phyloP scores from a whole-genome alignment of 2,797 vertebrate genomes.

The Gymnopithys bicolor region DNA sequence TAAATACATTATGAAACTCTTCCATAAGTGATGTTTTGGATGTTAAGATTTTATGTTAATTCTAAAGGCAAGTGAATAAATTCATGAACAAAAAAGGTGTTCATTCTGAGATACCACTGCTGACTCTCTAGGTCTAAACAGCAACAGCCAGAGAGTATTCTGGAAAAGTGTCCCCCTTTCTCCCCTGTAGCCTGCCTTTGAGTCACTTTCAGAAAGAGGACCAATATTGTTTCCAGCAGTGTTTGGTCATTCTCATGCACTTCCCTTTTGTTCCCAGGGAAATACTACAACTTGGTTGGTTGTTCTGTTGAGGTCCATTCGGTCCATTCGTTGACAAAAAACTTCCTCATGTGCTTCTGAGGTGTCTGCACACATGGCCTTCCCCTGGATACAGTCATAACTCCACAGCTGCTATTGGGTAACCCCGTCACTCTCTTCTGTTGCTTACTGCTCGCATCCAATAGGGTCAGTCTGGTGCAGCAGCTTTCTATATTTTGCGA shows the following conservation, averaged over 20 bases:
- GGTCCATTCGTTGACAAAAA: background rate
- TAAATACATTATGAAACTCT: background rate
- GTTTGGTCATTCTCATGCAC: background rate
- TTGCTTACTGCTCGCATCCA: slow-evolving; percentile 55
- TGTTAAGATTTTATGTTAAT: background rate
- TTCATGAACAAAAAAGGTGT: background rate
- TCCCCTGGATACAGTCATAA: slow-evolving; percentile 28
- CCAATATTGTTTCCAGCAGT: background rate
- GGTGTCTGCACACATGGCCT: background rate
- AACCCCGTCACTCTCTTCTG: background rate
- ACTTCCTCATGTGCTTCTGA: background rate
- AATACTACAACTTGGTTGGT: background rate
- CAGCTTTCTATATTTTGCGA: slow-evolving; percentile 52
- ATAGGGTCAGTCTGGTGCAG: slow-evolving; percentile 43
- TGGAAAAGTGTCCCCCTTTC: background rate
- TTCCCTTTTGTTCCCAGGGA: background rate
- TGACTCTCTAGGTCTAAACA: background rate
- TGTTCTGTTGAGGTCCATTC: background rate
- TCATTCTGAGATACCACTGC: background rate
- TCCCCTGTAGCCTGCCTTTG: background rate
- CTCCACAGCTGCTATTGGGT: slow-evolving; percentile 37
- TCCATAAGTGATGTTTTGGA: background rate
- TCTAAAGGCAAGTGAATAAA: background rate
- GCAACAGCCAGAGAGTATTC: background rate
- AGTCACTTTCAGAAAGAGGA: background rate